Conservation (phyloP, 2,113 vertebrate species). For the Pitta sordida region DNA sequence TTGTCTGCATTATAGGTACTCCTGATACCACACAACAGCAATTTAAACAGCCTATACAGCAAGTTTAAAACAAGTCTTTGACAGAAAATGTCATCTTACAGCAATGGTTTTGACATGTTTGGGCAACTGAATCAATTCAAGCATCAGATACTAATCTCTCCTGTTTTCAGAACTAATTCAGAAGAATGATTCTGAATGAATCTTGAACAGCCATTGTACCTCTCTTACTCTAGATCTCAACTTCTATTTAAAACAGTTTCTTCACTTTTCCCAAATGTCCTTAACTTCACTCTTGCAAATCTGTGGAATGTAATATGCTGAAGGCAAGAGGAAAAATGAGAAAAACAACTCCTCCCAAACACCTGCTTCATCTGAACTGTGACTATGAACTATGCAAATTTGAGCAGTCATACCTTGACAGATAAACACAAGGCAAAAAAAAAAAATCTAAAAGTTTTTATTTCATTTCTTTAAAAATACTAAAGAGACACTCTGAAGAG, state of each 20-base stretch:
- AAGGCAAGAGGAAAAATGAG: background rate
- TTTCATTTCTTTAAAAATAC: background rate
- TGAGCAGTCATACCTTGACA: background rate
- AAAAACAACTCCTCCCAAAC: background rate
- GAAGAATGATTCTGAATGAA: background rate
- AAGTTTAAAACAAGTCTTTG: background rate
- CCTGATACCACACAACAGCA: background rate
- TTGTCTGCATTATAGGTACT: background rate
- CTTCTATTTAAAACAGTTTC: background rate
- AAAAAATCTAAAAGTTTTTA: background rate
- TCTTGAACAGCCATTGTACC: background rate
- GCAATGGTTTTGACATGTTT: background rate
- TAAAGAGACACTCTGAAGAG: background rate
- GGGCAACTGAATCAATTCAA: background rate
- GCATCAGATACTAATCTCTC: background rate
- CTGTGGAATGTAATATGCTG: background rate
- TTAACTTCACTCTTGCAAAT: background rate
- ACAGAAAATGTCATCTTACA: background rate
- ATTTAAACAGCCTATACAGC: background rate
- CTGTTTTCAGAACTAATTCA: background rate
- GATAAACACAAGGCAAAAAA: background rate
- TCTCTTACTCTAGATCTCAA: background rate
- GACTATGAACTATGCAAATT: background rate
- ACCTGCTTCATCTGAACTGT: background rate
- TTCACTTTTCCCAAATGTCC: background rate